Conservation (phyloP, 2,888 invertebrate genomes). For the Ornithoptera priamus region DNA sequence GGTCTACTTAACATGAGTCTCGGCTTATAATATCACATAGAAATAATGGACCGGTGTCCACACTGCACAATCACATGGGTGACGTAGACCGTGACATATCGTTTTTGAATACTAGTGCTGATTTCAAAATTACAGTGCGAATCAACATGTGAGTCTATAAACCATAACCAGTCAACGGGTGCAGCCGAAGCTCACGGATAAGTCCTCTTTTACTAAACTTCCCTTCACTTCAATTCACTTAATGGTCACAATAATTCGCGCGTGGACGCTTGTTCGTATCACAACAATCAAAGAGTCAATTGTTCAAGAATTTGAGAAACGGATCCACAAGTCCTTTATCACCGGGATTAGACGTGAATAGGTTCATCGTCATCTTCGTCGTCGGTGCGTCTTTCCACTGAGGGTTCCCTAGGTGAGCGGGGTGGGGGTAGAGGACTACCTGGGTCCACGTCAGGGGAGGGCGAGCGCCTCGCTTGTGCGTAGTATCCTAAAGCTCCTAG, state of each 20-base stretch:
- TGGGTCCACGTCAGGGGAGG: slow-evolving; percentile 80
- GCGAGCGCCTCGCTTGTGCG: slow-evolving; percentile 72
- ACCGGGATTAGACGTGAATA: slow-evolving; percentile 78
- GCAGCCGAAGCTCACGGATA: slow-evolving; percentile 9
- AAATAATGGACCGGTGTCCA: slow-evolving; percentile 56
- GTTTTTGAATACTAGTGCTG: slow-evolving; percentile 10
- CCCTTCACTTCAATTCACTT: slow-evolving; percentile 12
- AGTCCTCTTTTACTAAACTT: slow-evolving; percentile 1
- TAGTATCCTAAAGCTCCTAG: slow-evolving; percentile 78
- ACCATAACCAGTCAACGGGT: slow-evolving; percentile 26
- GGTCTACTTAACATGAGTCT: slow-evolving; percentile 50
- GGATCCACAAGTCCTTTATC: slow-evolving; percentile 18
- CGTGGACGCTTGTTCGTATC: slow-evolving; percentile 14
- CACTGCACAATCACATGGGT: slow-evolving; percentile 27
- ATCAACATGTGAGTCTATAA: slow-evolving; percentile 27
- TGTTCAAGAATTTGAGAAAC: not conserved
- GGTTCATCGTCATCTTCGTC: slow-evolving; percentile 82
- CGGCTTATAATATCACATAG: slow-evolving; percentile 76
- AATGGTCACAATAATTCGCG: not conserved
- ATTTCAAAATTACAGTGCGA: slow-evolving; percentile 20
- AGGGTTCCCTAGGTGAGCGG: slow-evolving; percentile 64
- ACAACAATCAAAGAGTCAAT: slow-evolving; percentile 8
- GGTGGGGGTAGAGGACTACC: slow-evolving; percentile 79
- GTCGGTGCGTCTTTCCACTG: slow-evolving; percentile 66
- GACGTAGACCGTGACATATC: slow-evolving; percentile 11